Evolutionary conservation across 2,888 invertebrate species (phyloP).

Genomic region (Notocelia uddmanniana): DNA sequence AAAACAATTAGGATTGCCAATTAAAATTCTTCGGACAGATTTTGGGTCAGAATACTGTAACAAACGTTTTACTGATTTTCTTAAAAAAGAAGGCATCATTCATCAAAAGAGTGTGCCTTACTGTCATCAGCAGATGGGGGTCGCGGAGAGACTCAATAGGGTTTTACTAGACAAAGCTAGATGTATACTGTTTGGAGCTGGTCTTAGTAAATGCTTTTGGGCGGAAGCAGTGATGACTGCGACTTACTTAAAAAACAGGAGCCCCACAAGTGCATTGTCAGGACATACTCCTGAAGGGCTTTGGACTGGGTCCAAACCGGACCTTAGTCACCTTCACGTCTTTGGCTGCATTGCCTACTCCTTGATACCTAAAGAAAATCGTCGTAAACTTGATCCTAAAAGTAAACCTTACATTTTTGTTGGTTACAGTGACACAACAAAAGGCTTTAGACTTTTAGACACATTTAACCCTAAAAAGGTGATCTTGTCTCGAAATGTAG

Average conservation of each 20-base stretch:
- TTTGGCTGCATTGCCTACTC: background rate
- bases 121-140: background rate
- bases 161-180: no score
- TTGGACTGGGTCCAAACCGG: background rate
- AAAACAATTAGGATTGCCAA: background rate
- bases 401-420: no score
- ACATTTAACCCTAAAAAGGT: background rate
- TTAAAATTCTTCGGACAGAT: background rate
- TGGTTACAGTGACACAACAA: conserved; percentile 1
- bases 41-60: background rate
- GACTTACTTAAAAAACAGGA: background rate
- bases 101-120: background rate
- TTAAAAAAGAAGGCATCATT: background rate
- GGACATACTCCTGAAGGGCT: background rate
- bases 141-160: background rate
- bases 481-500: conserved; percentile 4
- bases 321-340: background rate
- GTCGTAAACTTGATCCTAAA: conserved; percentile 2
- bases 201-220: background rate
- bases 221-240: background rate
- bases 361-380: conserved; percentile 2
- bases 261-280: background rate
- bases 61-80: background rate
- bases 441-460: background rate
- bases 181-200: background rate